These are phyloP conservation scores for Pelecanoides urinatrix DNA, from an alignment of 2,113 vertebrate genomes.

Conservation along the genomic window DNA sequence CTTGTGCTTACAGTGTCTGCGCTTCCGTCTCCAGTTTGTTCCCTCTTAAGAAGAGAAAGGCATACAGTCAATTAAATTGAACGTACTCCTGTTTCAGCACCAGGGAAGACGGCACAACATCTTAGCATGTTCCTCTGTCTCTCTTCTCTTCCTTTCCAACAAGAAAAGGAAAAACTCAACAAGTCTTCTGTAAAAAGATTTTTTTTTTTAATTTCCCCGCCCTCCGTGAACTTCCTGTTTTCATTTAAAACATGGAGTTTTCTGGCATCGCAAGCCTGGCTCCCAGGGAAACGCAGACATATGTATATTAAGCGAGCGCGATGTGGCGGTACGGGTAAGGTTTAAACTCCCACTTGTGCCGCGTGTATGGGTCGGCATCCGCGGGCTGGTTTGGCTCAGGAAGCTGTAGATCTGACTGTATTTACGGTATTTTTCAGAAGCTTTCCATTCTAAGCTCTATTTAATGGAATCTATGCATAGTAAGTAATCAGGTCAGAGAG, in stretches of 20 bases:
- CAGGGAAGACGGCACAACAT: too few species aligned
- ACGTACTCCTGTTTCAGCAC: background rate
- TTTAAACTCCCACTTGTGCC: background rate
- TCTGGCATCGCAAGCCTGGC: background rate
- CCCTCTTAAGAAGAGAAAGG: background rate
- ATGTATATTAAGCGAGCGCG: accelerated
- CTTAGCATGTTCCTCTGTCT: background rate
- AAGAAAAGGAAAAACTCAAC: background rate
- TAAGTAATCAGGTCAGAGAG: constrained; percentile 80
- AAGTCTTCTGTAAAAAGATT: background rate
- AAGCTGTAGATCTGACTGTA: constrained; percentile 14
- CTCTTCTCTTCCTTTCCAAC: background rate
- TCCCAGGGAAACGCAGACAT: accelerated
- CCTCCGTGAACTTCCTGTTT: accelerated
- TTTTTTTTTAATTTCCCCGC: too few species aligned
- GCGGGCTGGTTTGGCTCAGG: background rate
- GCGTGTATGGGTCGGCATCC: background rate
- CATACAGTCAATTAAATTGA: background rate
- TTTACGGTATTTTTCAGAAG: constrained; percentile 64
- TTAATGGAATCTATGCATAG: constrained; percentile 86
- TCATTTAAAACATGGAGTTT: accelerated
- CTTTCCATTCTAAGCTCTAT: constrained; percentile 81
- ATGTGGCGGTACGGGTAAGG: background rate
- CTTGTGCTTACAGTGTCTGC: background rate
- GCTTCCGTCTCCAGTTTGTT: background rate